These are phyloP conservation scores for Spongilla lacustris DNA, from an alignment of 37 sponge, comb jelly and placozoan species.

Conservation along the genomic window DNA sequence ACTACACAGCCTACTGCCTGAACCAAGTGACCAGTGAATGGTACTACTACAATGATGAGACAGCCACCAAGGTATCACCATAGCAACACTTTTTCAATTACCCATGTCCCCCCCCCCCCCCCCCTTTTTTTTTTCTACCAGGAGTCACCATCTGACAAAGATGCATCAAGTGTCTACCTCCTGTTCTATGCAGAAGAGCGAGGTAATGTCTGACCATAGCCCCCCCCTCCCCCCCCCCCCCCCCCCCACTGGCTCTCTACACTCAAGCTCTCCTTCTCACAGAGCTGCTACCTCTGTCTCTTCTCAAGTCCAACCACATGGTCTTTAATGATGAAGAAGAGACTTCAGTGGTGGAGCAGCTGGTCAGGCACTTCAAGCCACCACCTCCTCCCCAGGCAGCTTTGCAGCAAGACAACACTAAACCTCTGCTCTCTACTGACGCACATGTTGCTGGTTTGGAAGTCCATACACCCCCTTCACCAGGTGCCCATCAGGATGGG, in stretches of 20 bases:
- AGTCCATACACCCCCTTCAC: neutral
- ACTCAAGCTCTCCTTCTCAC: neutral
- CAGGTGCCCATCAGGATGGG: neutral
- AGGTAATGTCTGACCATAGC: neutral
- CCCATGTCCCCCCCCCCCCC: neutral
- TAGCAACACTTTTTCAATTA: neutral
- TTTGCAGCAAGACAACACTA: neutral
- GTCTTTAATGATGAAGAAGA: neutral
- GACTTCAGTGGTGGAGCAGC: neutral
- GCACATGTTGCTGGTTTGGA: neutral
- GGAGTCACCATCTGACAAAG: constrained; percentile 33
- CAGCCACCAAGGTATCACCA: constrained; percentile 45
- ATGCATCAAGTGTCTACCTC: constrained; percentile 53
- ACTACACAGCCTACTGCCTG: constrained; percentile 67
- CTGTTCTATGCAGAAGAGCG: constrained; percentile 40
- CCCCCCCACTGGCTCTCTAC: neutral
- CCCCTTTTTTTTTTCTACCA: neutral
- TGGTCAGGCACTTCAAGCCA: neutral
- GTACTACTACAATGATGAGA: constrained; percentile 76
- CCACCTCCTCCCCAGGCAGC: neutral
- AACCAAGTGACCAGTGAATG: constrained; percentile 50
- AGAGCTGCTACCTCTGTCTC: neutral
- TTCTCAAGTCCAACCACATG: neutral
- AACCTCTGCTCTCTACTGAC: neutral
- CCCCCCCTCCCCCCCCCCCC: neutral